phyloP scores from a whole-genome alignment of 2,797 vertebrate species.

The Masticophis lateralis region DNA sequence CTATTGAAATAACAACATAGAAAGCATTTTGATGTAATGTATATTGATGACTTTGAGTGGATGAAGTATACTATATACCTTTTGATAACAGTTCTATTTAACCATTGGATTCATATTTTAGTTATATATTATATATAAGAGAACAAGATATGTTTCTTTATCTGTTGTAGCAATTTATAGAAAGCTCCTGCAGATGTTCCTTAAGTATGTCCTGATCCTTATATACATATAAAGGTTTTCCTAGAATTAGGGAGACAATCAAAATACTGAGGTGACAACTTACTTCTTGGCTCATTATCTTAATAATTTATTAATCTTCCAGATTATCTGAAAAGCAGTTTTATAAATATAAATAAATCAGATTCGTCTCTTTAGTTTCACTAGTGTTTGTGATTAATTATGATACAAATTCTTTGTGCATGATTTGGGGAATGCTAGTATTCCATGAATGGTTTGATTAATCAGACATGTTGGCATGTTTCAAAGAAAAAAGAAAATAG shows the following conservation, averaged over 20 bases:
- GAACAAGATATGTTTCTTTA: not conserved
- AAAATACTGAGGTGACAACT: not conserved
- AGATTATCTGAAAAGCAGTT: not conserved
- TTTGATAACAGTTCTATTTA: not conserved
- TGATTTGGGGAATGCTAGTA: not conserved
- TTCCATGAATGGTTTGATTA: not conserved
- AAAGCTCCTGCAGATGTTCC: not conserved
- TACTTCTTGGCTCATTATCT: not conserved
- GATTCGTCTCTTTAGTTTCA: not conserved
- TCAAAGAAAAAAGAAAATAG: not conserved
- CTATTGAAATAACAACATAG: not conserved
- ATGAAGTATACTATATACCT: not conserved
- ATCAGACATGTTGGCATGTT: not conserved
- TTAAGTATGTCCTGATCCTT: not conserved
- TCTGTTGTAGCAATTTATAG: not conserved
- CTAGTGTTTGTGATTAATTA: not conserved
- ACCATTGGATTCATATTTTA: not conserved
- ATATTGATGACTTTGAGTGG: not conserved
- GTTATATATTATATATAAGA: not conserved
- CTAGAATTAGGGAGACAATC: slow-evolving; percentile 46
- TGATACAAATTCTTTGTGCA: not conserved
- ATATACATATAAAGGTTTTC: slow-evolving; percentile 39
- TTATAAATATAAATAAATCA: not conserved
- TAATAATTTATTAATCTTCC: not conserved
- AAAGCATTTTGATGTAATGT: not conserved